phyloP scores from a whole-genome alignment of 2,113 vertebrate genomes.

The Myanophis thanlyinensis region DNA sequence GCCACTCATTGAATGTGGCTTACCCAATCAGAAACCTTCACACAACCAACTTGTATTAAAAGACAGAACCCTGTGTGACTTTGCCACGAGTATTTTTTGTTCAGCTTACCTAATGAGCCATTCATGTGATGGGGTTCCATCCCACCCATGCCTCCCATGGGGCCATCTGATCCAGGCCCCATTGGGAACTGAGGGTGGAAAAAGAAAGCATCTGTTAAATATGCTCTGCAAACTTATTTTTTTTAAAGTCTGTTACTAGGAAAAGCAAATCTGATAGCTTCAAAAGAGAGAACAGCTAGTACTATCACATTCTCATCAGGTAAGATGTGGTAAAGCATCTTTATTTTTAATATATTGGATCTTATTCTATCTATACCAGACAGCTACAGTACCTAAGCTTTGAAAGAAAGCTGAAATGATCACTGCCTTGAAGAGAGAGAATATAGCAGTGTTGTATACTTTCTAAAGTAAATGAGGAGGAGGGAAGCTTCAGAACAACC shows the following conservation, averaged over 20 bases:
- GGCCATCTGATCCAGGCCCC: constrained; percentile 95
- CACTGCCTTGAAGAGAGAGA: accelerated
- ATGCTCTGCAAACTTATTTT: neutral
- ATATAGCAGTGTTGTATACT: accelerated
- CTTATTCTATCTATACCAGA: neutral
- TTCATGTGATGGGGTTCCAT: constrained; percentile 99
- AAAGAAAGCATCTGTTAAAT: neutral
- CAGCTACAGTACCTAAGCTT: neutral
- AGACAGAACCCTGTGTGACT: neutral
- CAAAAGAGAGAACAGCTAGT: neutral
- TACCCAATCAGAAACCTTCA: neutral
- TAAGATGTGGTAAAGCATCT: neutral
- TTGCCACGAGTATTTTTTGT: accelerated
- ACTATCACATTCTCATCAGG: neutral
- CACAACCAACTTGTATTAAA: neutral
- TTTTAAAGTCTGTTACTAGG: neutral
- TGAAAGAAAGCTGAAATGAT: neutral
- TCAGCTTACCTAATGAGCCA: constrained; percentile 82
- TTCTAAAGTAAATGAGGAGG: neutral
- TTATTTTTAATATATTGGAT: neutral
- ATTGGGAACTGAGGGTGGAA: constrained; percentile 86
- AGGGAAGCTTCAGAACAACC: neutral
- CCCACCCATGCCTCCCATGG: constrained; percentile 97
- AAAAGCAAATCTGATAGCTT: neutral
- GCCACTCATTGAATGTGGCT: neutral